Evolutionary conservation across 2,888 invertebrate genomes (phyloP).

Genomic region (Napeogenes sylphis): DNA sequence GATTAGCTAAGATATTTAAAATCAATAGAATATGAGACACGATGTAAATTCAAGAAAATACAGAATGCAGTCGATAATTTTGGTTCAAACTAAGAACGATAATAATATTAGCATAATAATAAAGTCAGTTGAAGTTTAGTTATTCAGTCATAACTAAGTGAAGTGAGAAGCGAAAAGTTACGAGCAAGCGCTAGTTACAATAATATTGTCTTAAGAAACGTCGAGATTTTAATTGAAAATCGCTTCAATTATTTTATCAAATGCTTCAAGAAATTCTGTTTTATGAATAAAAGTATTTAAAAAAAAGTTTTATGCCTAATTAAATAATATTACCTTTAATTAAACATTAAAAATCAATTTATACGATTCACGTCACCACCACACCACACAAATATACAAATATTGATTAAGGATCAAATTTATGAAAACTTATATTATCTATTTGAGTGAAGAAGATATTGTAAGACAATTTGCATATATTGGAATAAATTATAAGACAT

Average conservation of each 20-base stretch:
- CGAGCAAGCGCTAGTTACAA: constrained; percentile 6
- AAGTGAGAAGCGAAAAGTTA: constrained; percentile 4
- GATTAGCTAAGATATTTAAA: no score
- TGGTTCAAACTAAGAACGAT: neutral
- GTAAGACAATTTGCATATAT: no score
- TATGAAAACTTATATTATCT: no score
- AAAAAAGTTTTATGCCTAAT: neutral
- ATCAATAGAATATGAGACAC: neutral
- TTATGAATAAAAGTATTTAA: neutral
- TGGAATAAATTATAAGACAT: no score
- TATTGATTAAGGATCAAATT: no score
- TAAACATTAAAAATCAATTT: no score
- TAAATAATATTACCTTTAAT: neutral
- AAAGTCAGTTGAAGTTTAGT: constrained; percentile 6
- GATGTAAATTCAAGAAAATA: no score
- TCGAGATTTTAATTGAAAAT: constrained; percentile 7
- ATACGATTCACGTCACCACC: no score
- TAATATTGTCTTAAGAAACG: constrained; percentile 5
- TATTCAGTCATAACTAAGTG: constrained; percentile 1
- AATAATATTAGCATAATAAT: constrained; percentile 1
- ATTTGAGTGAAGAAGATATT: no score
- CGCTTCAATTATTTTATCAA: constrained; percentile 2
- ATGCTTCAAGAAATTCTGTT: neutral
- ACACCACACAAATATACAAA: no score
- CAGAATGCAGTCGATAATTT: neutral